A percentile compares a stretch with the other conserved stretches of the same genome.
These are phyloP conservation scores for Metaphire vulgaris DNA, from an alignment of 1,140 invertebrate genomes.

Conservation along the genomic window DNA sequence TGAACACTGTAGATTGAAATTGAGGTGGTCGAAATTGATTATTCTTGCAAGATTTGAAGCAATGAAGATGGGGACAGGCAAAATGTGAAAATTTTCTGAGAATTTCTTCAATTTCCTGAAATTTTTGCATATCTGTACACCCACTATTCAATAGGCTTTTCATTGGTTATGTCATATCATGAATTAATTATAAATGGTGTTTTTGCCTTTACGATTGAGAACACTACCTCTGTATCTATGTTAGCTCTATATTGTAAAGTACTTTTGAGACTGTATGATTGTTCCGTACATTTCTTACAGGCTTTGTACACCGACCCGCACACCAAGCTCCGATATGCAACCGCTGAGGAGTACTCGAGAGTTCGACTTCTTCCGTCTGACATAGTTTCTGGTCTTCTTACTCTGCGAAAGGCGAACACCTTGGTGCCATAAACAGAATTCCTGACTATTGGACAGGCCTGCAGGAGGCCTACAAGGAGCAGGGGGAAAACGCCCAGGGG, in stretches of 20 bases:
- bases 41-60: too few relatives aligned
- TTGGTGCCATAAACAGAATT: neutral
- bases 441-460: too few relatives aligned
- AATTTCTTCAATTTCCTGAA: neutral
- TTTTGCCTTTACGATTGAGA: neutral
- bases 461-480: too few relatives aligned
- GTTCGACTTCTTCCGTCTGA: conserved; percentile 11
- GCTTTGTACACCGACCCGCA: conserved; percentile 19
- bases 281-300: neutral
- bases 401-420: conserved; percentile 5
- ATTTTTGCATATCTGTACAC: neutral
- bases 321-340: conserved; percentile 16
- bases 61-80: too few relatives aligned
- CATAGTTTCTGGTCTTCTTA: conserved; percentile 7
- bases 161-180: too few relatives aligned
- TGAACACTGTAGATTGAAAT: too few relatives aligned
- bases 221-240: neutral
- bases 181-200: neutral
- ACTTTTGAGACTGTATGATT: neutral
- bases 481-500: too few relatives aligned
- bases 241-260: neutral
- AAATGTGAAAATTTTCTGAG: too few relatives aligned
- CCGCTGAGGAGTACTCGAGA: conserved; percentile 9
- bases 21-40: too few relatives aligned
- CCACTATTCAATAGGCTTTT: neutral